Base-by-base conservation (phyloP, 2,888 invertebrate species). In the Torymus tubicola region DNA sequence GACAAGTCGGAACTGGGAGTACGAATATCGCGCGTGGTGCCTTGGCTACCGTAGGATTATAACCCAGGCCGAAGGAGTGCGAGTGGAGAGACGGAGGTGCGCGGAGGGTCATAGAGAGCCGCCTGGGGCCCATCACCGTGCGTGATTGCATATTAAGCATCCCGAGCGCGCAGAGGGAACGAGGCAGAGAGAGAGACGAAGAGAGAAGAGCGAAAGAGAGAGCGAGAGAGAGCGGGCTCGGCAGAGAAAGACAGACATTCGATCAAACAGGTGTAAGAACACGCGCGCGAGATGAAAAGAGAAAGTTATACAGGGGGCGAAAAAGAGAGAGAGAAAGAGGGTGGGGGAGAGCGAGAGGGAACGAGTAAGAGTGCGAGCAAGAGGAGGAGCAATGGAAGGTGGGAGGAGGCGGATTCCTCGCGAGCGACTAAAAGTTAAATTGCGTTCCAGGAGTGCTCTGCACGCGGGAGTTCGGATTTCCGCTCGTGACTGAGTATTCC, bases 371-470 rank as follows among this genome's bases (percentile, higher is more conserved):
- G 11, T 75, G 83, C 82, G 82, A 77, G 52, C 81, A 80, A 77
- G 73, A 55, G 72, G 11, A 12, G 63, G 74, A 60, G 68, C 55
- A 16, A 52, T 16, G 61, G 55, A 57, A 78, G 75, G 73, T 58
- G 75, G 21, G 63, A 60, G 69, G 42, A 68, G 80, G 76, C 73
- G 64, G 72, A 85, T 85, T 87, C 86, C 86, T 86, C 86, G 84
- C 85, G 83, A 86, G 84, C 87, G 87, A 86, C 88, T 87, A 86
- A 89, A 89, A 89, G 89, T 89, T 89, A 89, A 88, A 89, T 89
- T 89, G 87, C 88, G 86, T 89, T 89, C 86, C 86, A 82, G 84
- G 86, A 86, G 85, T 88, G 83, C 74, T 67, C 64, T 24, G 70
- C 42, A 42, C 82, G 80, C 72, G 68, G 73, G 81, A 87, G 86